Evolutionary conservation across 2,797 vertebrate genomes (phyloP).

Genomic region (Acridotheres tristis): DNA sequence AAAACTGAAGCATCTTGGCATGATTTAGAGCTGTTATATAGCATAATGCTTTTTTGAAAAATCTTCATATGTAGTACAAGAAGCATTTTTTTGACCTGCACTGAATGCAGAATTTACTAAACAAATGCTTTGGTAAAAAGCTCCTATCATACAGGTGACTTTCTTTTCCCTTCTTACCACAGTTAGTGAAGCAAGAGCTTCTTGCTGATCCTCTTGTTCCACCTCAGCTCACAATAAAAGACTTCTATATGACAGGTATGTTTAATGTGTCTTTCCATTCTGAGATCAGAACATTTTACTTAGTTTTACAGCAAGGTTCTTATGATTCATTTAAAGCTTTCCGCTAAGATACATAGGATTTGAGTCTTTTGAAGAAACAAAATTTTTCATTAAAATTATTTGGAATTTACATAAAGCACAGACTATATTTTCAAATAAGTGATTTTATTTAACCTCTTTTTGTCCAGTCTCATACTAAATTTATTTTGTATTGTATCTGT

Average conservation of each 20-base stretch:
- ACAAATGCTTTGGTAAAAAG: background rate
- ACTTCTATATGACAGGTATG: conserved; percentile 98
- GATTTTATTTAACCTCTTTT: background rate
- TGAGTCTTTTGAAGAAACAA: background rate
- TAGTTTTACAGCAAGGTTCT: background rate
- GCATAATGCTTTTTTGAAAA: background rate
- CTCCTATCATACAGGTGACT: background rate
- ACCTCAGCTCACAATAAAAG: conserved; percentile 91
- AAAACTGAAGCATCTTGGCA: background rate
- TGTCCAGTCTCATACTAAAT: background rate
- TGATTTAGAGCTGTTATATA: background rate
- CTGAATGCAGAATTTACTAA: background rate
- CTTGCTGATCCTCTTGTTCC: conserved; percentile 89
- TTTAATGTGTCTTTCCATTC: background rate
- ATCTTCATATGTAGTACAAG: background rate
- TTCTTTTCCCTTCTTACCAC: conserved; percentile 35
- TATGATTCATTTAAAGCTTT: background rate
- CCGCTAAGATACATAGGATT: background rate
- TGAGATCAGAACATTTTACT: background rate
- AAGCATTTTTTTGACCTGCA: background rate
- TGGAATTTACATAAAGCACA: background rate
- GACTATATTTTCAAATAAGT: background rate
- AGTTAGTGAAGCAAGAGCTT: conserved; percentile 89
- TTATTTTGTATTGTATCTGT: background rate
- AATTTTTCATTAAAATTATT: background rate